These are phyloP conservation scores for Zeugodacus cucurbitae DNA, from an alignment of 1,140 invertebrate genomes.

Conservation along the genomic window DNA sequence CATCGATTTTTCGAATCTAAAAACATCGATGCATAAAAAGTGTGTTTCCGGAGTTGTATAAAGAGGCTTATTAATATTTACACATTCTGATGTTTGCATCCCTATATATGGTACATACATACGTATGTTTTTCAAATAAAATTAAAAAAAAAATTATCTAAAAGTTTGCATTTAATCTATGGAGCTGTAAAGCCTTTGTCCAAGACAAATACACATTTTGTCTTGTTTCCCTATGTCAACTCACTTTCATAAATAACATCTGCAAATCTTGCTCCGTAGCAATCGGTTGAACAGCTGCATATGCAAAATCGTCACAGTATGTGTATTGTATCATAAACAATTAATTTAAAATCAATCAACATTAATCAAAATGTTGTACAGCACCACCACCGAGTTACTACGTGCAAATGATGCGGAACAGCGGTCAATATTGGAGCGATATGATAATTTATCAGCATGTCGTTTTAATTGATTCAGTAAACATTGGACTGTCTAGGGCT, in stretches of 20 bases:
- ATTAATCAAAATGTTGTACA: slow-evolving; percentile 37
- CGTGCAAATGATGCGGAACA: background rate
- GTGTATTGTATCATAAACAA: slow-evolving; percentile 26
- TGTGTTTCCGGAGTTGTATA: too few relatives aligned
- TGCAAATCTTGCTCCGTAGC: background rate
- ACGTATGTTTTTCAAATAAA: too few relatives aligned
- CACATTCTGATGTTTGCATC: too few relatives aligned
- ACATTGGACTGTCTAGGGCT: background rate
- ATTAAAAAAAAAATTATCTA: too few relatives aligned
- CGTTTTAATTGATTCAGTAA: background rate
- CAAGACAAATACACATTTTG: too few relatives aligned
- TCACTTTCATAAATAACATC: background rate
- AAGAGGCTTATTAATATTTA: too few relatives aligned
- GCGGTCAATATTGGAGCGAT: background rate
- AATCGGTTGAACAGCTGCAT: background rate
- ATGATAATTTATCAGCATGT: slow-evolving; percentile 16
- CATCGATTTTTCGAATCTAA: too few relatives aligned
- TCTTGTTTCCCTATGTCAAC: too few relatives aligned
- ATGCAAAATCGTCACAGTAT: background rate
- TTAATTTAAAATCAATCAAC: slow-evolving; percentile 43
- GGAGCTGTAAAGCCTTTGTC: too few relatives aligned
- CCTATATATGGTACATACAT: too few relatives aligned
- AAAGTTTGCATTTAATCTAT: too few relatives aligned
- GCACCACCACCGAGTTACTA: background rate
- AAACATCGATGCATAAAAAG: too few relatives aligned